phyloP scores from a whole-genome alignment of 2,113 vertebrate species.

The Corvus moneduloides region DNA sequence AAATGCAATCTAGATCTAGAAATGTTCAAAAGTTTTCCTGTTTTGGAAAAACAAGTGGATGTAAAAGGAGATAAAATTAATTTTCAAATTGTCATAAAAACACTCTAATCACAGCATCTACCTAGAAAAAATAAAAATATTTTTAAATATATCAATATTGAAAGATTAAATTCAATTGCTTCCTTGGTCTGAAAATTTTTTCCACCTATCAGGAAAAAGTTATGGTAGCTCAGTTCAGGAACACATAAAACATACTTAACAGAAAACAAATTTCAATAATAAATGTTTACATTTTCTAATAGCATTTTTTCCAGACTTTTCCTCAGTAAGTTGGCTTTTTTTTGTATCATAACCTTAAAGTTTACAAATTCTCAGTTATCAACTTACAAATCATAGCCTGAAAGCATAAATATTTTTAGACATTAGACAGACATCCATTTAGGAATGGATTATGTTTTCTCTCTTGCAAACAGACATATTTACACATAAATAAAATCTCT shows the following conservation, averaged over 20 bases:
- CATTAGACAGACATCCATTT: not conserved
- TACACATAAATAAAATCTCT: not conserved
- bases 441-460: not conserved
- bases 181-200: not conserved
- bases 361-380: not conserved
- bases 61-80: not conserved
- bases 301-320: not conserved
- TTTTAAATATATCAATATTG: not conserved
- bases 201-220: not conserved
- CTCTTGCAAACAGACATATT: not conserved
- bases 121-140: not conserved
- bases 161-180: not conserved
- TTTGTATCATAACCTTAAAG: not conserved
- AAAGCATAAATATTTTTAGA: not conserved
- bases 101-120: not conserved
- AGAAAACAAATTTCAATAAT: not conserved
- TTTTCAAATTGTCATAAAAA: not conserved
- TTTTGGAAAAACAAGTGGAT: not conserved
- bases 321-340: not conserved
- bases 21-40: not conserved
- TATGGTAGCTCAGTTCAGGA: not conserved
- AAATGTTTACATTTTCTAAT: not conserved
- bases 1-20: not conserved
- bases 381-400: not conserved
- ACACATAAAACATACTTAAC: not conserved